phyloP scores from a whole-genome alignment of 1,140 invertebrate species.

The Drosophila azteca region DNA sequence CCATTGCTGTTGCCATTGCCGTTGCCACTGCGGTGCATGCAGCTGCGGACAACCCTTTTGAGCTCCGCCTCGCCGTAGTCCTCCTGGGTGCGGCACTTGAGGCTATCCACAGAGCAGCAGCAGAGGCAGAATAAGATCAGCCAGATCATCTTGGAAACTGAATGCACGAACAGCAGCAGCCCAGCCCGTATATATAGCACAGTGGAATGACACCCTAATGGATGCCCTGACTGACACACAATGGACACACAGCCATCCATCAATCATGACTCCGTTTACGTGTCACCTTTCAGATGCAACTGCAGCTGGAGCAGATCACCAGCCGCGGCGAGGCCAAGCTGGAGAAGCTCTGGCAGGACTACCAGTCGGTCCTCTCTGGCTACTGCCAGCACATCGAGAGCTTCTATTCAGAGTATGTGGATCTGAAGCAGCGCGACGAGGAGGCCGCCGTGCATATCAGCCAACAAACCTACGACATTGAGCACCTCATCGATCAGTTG shows the following conservation, averaged over 20 bases:
- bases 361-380: slow-evolving; percentile 71
- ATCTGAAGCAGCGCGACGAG: slow-evolving; percentile 79
- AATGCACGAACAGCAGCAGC: not conserved
- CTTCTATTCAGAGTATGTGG: slow-evolving; percentile 80
- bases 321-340: slow-evolving; percentile 68
- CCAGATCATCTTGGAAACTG: slow-evolving; percentile 43
- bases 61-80: slow-evolving; percentile 84
- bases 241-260: slow-evolving; percentile 20
- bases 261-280: slow-evolving; percentile 16
- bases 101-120: slow-evolving; percentile 12
- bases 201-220: slow-evolving; percentile 18
- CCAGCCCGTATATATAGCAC: slow-evolving; percentile 44
- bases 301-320: slow-evolving; percentile 77
- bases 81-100: slow-evolving; percentile 85
- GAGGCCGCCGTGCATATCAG: slow-evolving; percentile 70
- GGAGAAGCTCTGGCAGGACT: slow-evolving; percentile 78
- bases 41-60: slow-evolving; percentile 65
- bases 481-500: slow-evolving; percentile 65
- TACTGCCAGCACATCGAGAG: slow-evolving; percentile 77
- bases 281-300: slow-evolving; percentile 67
- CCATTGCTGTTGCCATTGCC: slow-evolving; percentile 34
- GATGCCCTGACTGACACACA: slow-evolving; percentile 56
- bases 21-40: slow-evolving; percentile 63
- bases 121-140: slow-evolving; percentile 32
- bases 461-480: slow-evolving; percentile 71